These are phyloP conservation scores for Hyperoplus immaculatus DNA, from an alignment of 2,797 vertebrate genomes.

Conservation along the genomic window DNA sequence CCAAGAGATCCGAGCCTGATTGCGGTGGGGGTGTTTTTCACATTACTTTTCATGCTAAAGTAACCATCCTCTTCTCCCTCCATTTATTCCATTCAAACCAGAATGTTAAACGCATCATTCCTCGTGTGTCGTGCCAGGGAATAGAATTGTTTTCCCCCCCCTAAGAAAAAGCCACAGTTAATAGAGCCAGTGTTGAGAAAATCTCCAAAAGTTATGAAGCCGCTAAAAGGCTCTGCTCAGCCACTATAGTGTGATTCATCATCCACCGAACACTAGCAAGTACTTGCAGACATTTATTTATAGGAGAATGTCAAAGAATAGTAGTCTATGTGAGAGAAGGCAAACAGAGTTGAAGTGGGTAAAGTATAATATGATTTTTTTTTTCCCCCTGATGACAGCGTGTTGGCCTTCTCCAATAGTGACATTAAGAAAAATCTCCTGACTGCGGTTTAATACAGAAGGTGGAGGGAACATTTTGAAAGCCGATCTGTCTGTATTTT, in stretches of 20 bases:
- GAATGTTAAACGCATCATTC: slow-evolving; percentile 33
- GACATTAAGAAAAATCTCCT: slow-evolving; percentile 20
- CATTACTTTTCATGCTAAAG: slow-evolving; percentile 20
- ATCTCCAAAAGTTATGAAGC: slow-evolving; percentile 30
- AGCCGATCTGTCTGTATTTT: slow-evolving; percentile 22
- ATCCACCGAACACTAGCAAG: slow-evolving; percentile 4
- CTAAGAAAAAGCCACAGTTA: background rate
- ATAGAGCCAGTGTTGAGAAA: slow-evolving; percentile 13
- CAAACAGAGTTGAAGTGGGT: slow-evolving; percentile 17
- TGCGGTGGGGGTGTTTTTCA: background rate
- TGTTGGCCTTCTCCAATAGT: slow-evolving; percentile 27
- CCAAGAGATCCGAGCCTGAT: slow-evolving; percentile 48
- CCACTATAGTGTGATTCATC: slow-evolving; percentile 41
- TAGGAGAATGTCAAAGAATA: slow-evolving; percentile 37
- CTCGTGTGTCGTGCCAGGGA: background rate
- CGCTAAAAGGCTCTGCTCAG: slow-evolving; percentile 11
- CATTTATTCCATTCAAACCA: slow-evolving; percentile 42
- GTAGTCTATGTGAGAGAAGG: slow-evolving; percentile 15
- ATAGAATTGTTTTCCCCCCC: slow-evolving; percentile 14
- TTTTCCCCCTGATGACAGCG: slow-evolving; percentile 28
- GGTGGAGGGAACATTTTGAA: slow-evolving; percentile 25
- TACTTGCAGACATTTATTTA: slow-evolving; percentile 33
- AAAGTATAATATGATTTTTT: slow-evolving; percentile 42
- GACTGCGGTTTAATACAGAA: slow-evolving; percentile 34
- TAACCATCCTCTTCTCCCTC: slow-evolving; percentile 2